Evolutionary conservation across 2,888 invertebrate genomes (phyloP).

Genomic region (Leptinotarsa peninsularis): DNA sequence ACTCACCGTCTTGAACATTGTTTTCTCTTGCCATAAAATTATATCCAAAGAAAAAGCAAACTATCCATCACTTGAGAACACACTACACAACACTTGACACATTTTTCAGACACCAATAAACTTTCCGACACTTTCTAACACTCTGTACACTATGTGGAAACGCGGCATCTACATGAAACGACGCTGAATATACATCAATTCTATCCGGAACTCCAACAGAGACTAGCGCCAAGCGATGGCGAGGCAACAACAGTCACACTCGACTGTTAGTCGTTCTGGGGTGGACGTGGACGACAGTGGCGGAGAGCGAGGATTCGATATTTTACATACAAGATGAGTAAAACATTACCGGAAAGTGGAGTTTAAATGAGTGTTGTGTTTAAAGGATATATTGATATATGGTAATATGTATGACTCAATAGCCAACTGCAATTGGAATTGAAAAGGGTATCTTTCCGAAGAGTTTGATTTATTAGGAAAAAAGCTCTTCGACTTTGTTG

Average conservation of each 20-base stretch:
- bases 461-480: too few relatives aligned
- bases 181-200: conserved; percentile 5
- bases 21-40: conserved; percentile 33
- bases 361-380: too few relatives aligned
- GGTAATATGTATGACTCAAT: too few relatives aligned
- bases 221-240: conserved; percentile 32
- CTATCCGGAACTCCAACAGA: conserved; percentile 16
- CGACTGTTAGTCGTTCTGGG: conserved; percentile 38
- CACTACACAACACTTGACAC: conserved; percentile 23
- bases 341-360: too few relatives aligned
- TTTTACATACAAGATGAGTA: too few relatives aligned
- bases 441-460: too few relatives aligned
- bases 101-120: conserved; percentile 10
- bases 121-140: conserved; percentile 1
- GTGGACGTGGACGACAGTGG: conserved; percentile 39
- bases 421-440: too few relatives aligned
- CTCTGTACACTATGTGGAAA: conserved; percentile 21
- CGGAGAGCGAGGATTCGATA: conserved; percentile 9
- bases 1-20: conserved; percentile 40
- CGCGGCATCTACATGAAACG: conserved; percentile 19
- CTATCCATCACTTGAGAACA: conserved; percentile 12
- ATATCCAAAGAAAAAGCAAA: conserved; percentile 20
- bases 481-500: too few relatives aligned
- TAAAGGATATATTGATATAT: too few relatives aligned
- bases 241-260: conserved; percentile 42